Conservation (phyloP, 2,113 vertebrate species). For the Sinocyclocheilus anshuiensis region DNA sequence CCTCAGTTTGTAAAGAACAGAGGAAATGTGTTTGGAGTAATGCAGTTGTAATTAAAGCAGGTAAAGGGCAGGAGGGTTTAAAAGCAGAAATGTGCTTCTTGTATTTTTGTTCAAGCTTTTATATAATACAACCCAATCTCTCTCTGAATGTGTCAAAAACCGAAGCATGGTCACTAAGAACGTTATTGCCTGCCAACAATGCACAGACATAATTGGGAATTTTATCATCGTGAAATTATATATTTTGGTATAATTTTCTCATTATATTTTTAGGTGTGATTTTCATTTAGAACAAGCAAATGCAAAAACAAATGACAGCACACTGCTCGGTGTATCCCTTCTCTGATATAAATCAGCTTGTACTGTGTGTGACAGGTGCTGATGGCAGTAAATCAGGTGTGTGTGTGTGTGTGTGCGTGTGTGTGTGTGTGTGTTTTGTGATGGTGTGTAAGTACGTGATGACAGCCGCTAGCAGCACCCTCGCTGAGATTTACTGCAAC, state of each 20-base stretch:
- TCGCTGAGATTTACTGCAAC: slow-evolving; percentile 4
- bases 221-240: background rate
- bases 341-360: background rate
- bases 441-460: background rate
- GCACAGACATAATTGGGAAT: background rate
- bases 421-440: background rate
- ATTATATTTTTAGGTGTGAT: background rate
- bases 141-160: background rate
- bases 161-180: too few relatives aligned
- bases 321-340: background rate
- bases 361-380: background rate
- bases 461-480: background rate
- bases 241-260: background rate
- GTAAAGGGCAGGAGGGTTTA: background rate
- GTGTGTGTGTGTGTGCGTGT: slow-evolving; percentile 3
- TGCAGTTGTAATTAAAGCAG: background rate
- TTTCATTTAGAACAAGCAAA: background rate
- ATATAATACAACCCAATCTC: background rate
- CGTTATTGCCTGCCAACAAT: background rate
- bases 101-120: background rate
- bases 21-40: background rate
- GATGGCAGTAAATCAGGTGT: background rate
- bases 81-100: background rate
- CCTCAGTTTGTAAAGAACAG: background rate
- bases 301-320: background rate